Evolutionary conservation across 2,797 vertebrate species (phyloP), one percentile per base, ranked within the genome.

Genomic region (Acestrorhynchus altus): DNA sequence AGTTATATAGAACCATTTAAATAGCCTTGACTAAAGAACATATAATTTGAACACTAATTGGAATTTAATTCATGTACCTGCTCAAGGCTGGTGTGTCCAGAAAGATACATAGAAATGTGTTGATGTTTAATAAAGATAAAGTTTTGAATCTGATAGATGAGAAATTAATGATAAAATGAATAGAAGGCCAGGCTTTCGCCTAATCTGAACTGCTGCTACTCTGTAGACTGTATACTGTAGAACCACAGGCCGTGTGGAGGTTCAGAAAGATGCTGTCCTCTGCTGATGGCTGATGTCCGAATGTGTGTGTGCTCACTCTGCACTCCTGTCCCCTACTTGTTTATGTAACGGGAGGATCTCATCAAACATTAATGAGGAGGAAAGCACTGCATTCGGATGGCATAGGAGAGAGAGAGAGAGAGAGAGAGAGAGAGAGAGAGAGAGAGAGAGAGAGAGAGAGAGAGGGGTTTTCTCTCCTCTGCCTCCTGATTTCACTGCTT

Each of bases 341-440:
- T 86, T 81, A 81, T 78, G 74, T 80, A 86, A 84, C 79, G n/a
- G 77, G 72, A 81, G 79, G 65, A 75, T 76, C 76, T 80, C 75
- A 81, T 86, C 69, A 81, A 83, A 83, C 57, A 75, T 83, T 83
- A 65, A 84, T 86, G 67, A 20, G 80, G 60, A 28, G 78, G 65
- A 44, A 31, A 74, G 54, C 46, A 47, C 44, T n/a, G 64, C 64
- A 67, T 46, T 28, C 24, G 49, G 16, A 24, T 64, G 24, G 24
- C 35, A 72, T 59, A 71, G 2, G 59, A 12, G 63, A 47, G 63
- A 66, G n/a, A 44, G 35, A 64, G n/a, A 22, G 11, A 44, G 26
- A 57, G 24, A 13, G 12, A 28, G 54, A 9, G n/a, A 13, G 11
- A 15, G 24, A 28, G 13, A 28, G 24, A 28, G 24, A 15, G 15